These are phyloP conservation scores for Catostomus latipinnis DNA, from an alignment of 2,797 vertebrate genomes.

Conservation along the genomic window DNA sequence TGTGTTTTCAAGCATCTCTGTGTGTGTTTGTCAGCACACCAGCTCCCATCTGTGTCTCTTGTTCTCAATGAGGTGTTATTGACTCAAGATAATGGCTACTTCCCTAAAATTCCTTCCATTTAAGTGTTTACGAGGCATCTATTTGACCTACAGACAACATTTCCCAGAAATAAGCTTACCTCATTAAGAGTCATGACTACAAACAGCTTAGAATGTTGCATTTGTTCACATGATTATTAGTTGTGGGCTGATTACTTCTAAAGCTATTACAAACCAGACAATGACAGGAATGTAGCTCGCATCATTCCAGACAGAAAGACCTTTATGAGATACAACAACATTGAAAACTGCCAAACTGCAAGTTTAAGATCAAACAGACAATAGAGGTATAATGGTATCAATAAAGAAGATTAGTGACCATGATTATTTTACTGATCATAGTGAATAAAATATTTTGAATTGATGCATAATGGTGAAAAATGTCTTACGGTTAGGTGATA, in stretches of 20 bases:
- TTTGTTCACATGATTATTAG: background rate
- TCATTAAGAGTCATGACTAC: conserved; percentile 28
- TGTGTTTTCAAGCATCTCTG: too few species aligned
- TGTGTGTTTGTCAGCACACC: too few species aligned
- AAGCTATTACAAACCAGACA: conserved; percentile 40
- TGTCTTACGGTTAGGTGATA: too few species aligned
- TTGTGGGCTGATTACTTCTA: conserved; percentile 42
- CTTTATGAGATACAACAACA: background rate
- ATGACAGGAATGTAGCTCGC: conserved; percentile 22
- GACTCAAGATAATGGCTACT: conserved; percentile 16
- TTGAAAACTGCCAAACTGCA: too few species aligned
- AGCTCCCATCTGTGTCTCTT: conserved; percentile 44
- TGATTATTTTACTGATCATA: too few species aligned
- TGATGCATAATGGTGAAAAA: too few species aligned
- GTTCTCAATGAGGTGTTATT: background rate
- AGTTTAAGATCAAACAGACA: too few species aligned
- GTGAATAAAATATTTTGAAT: too few species aligned
- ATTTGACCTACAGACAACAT: conserved; percentile 38
- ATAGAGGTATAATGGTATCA: too few species aligned
- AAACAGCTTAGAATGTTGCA: conserved; percentile 35
- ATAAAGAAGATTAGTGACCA: too few species aligned
- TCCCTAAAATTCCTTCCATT: conserved; percentile 25
- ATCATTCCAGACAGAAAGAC: background rate
- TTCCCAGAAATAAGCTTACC: conserved; percentile 43
- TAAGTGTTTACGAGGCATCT: conserved; percentile 47